Conservation (phyloP, 2,888 invertebrate species). For the Bombylius major region DNA sequence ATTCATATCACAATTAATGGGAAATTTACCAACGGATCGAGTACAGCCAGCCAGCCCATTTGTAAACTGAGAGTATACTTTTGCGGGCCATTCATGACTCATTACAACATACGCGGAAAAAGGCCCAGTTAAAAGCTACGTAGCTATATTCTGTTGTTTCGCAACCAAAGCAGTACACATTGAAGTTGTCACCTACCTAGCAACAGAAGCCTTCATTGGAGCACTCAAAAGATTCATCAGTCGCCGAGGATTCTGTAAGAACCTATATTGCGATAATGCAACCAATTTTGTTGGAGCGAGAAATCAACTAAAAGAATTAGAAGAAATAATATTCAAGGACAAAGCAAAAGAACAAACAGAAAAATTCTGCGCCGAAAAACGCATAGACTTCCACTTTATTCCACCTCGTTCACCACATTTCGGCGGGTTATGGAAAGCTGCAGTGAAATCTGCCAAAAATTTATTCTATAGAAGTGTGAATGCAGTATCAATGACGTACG, state of each 20-base stretch:
- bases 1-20: constrained; percentile 7
- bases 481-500: neutral
- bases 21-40: constrained; percentile 4
- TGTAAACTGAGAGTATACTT: constrained; percentile 1
- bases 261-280: constrained; percentile 7
- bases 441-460: constrained; percentile 7
- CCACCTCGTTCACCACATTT: constrained; percentile 5
- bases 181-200: constrained; percentile 8
- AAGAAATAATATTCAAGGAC: too few species aligned
- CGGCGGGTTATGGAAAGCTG: constrained; percentile 13
- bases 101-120: constrained; percentile 2
- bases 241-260: constrained; percentile 1
- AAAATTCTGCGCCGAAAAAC: too few species aligned
- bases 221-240: constrained; percentile 8
- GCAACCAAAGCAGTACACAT: constrained; percentile 11
- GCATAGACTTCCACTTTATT: too few species aligned
- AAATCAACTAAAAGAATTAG: too few species aligned
- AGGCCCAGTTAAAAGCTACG: constrained; percentile 8
- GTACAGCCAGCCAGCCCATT: constrained; percentile 5
- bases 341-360: too few species aligned
- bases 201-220: constrained; percentile 11
- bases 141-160: constrained; percentile 10
- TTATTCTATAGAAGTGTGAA: neutral
- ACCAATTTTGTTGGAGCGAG: neutral
- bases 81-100: constrained; percentile 1